Evolutionary conservation across 2,797 vertebrate species (phyloP), one percentile per base, ranked within the genome.

Genomic region (Salmo trutta): DNA sequence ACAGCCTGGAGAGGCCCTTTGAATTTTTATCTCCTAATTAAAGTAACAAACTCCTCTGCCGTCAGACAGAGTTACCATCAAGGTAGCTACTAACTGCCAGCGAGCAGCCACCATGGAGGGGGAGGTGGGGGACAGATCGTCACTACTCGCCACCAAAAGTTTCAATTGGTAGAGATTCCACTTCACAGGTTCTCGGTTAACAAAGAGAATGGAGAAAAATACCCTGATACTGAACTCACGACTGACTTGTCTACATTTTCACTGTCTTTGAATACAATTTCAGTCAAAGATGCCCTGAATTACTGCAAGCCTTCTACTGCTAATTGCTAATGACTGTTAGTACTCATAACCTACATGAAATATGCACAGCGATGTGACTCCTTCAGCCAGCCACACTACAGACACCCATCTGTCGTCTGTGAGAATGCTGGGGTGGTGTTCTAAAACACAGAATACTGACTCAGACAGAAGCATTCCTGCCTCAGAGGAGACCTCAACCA

Each of bases 21-120:
- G 90, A 91, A 93, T 94, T 92, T 93, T 94, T 94, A 95, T 95
- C 94, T 93, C 89, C 93, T 94, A 94, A 94, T 95, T 94, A 94
- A 95, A 95, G 94, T 95, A 95, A 94, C 93, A 94, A 94, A 94
- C 92, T 93, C 90, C 85, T 88, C 89, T 85, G 90, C 92, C 91
- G 91, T 93, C 90, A 90, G 91, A 87, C 83, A 81, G 85, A 91
- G 91, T 93, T 90, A 90, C 89, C 91, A 94, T 93, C 93, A 93
- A 92, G 89, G 91, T 93, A 93, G 91, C 93, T 94, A 90, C 89
- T 88, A 93, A 93, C 91, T 91, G 92, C 91, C 88, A 89, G 83
- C 81, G 88, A 92, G 41, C 41, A 47, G 41, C 41, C 41, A 47
- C 89, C 90, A 90, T 89, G 84, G 86, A 10, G 7, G 41, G 41